Conservation (phyloP, 2,797 vertebrate genomes). For the Anomalospiza imberbis region DNA sequence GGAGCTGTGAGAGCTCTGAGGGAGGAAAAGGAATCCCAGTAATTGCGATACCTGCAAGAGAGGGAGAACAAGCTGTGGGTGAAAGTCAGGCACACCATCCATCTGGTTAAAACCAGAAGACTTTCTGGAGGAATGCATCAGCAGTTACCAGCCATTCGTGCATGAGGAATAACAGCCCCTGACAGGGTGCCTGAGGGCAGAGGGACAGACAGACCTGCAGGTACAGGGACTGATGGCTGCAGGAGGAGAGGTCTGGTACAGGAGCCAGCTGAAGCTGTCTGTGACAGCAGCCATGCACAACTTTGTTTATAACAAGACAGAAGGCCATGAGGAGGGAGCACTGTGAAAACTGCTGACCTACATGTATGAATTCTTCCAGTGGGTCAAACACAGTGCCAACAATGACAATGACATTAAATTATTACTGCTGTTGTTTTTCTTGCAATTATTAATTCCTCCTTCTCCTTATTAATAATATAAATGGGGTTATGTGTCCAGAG, state of each 20-base stretch:
- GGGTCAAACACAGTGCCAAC: background rate
- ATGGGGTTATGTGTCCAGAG: background rate
- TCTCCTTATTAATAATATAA: background rate
- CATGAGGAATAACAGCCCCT: background rate
- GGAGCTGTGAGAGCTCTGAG: slow-evolving; percentile 18
- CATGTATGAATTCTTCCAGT: background rate
- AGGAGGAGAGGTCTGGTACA: background rate
- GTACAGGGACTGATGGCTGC: background rate
- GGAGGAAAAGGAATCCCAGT: slow-evolving; percentile 33
- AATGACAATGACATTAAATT: background rate
- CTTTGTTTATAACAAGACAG: background rate
- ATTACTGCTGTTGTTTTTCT: background rate
- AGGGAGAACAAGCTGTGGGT: background rate
- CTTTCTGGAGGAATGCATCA: background rate
- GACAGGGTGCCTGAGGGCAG: background rate
- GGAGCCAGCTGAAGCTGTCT: background rate
- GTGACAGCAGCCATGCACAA: background rate
- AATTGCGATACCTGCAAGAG: background rate
- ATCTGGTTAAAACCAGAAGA: background rate
- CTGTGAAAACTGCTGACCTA: background rate
- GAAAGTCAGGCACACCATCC: background rate
- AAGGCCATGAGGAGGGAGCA: background rate
- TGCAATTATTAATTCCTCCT: background rate
- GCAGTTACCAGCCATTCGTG: background rate
- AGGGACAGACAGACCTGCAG: background rate